Base-by-base conservation (phyloP, 2,113 vertebrate genomes). In the Chrysemys picta region DNA sequence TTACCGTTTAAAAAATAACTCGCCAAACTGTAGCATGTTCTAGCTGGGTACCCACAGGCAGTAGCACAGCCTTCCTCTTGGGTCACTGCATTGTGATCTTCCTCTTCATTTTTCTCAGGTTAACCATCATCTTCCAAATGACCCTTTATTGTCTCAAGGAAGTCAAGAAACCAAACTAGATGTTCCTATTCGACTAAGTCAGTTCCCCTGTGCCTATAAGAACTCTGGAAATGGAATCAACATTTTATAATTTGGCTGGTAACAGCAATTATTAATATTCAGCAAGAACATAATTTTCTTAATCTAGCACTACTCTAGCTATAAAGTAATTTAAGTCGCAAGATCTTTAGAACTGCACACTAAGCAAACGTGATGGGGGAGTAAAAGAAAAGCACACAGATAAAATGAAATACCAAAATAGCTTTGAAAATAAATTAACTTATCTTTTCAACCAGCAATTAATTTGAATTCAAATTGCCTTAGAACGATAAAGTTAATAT, bases 221-320 rank as follows among this genome's bases (percentile, higher is more conserved):
- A 94, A 95, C 27, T 42, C 69, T 81, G 84, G 91, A 97, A 96
- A 96, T 72, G 19, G 31, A 94, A 97, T 94, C 93, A 95, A 92
- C 92, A 72, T 91, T 82, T 93, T 87, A 52, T 87, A 96, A 95
- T 96, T 93, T 90, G 84, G 24, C 50, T 94, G 91, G 56, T 87
- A 84, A 91, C 57, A 95, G 95, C 57, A 95, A 95, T 96, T 91
- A 95, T 82, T 95, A 96, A 95, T 93, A 91, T 96, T 93, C 90
- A 95, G 49, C 79, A 76, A 76, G 84, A 94, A 83, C 50, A 90
- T n/a, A 69, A 97, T 93, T 90, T 93, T 91, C 89, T 85, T 91
- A 84, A 10, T 94, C 94, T 97, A 65, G 54, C 62, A 93, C 88
- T 92, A 8, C 65, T 93, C 85, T 83, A 76, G 57, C 82, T 91